A percentile compares a stretch with the other conserved stretches of the same genome.
These are phyloP conservation scores for Lophius piscatorius DNA, from an alignment of 2,113 vertebrate species.

Conservation along the genomic window DNA sequence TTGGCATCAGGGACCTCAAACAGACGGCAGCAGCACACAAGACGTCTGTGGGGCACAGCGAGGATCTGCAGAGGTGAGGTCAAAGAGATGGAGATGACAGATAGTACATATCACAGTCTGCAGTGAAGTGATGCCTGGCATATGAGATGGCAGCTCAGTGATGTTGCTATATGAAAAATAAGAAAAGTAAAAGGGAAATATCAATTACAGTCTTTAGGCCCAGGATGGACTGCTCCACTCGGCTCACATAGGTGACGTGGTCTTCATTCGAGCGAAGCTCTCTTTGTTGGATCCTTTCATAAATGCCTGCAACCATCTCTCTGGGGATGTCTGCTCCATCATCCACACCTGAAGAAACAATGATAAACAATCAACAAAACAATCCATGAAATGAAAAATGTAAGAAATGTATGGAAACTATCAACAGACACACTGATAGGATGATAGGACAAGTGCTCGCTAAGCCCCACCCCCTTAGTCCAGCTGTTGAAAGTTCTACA, in stretches of 20 bases:
- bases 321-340: conserved; percentile 97
- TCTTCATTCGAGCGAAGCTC: conserved; percentile 98
- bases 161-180: too few species aligned
- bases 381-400: too few species aligned
- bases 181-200: background rate
- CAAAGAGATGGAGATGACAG: conserved; percentile 46
- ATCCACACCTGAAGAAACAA: conserved; percentile 87
- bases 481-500: too few species aligned
- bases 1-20: conserved; percentile 96
- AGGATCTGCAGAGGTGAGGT: conserved; percentile 84
- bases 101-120: conserved; percentile 27
- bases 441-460: too few species aligned
- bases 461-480: too few species aligned
- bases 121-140: conserved; percentile 29
- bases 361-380: background rate
- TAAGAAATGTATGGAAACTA: too few species aligned
- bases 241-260: conserved; percentile 97
- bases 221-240: conserved; percentile 97
- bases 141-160: conserved; percentile 2
- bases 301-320: conserved; percentile 96
- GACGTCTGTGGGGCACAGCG: conserved; percentile 92
- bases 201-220: conserved; percentile 96
- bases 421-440: too few species aligned
- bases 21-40: conserved; percentile 98
- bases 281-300: conserved; percentile 96